phyloP scores from a whole-genome alignment of 2,113 vertebrate species.

The Pantherophis guttatus region DNA sequence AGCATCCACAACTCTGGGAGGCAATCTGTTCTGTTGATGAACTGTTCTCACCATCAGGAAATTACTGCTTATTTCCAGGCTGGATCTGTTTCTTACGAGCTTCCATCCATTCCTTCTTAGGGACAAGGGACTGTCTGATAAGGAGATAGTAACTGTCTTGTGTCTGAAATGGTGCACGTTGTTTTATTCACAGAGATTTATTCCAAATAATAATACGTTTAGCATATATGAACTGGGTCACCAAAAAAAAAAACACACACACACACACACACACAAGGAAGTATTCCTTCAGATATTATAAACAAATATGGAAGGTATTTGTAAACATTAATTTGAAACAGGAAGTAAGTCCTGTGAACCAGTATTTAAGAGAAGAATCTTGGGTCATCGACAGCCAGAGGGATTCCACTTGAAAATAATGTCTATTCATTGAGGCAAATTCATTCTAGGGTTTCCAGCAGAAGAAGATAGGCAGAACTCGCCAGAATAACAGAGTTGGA shows the following conservation, averaged over 20 bases:
- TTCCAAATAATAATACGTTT: neutral
- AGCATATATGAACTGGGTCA: neutral
- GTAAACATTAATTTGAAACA: neutral
- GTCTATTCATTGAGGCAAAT: neutral
- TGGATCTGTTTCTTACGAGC: too few species aligned
- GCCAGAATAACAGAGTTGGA: neutral
- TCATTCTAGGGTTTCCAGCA: neutral
- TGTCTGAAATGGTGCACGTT: too few species aligned
- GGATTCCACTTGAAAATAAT: neutral
- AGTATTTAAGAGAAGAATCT: neutral
- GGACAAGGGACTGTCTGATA: too few species aligned
- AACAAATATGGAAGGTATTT: neutral
- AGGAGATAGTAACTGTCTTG: too few species aligned
- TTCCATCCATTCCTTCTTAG: too few species aligned
- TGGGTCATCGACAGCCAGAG: neutral
- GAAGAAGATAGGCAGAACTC: too few species aligned
- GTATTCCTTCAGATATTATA: neutral
- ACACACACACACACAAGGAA: too few species aligned
- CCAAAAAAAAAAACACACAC: too few species aligned
- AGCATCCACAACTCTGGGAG: too few species aligned
- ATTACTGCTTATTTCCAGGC: too few species aligned
- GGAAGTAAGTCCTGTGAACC: neutral
- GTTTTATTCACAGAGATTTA: neutral
- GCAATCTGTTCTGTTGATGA: too few species aligned
- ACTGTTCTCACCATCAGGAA: too few species aligned